These are phyloP conservation scores for Agrochola circellaris DNA, from an alignment of 2,888 invertebrate species.

Conservation along the genomic window DNA sequence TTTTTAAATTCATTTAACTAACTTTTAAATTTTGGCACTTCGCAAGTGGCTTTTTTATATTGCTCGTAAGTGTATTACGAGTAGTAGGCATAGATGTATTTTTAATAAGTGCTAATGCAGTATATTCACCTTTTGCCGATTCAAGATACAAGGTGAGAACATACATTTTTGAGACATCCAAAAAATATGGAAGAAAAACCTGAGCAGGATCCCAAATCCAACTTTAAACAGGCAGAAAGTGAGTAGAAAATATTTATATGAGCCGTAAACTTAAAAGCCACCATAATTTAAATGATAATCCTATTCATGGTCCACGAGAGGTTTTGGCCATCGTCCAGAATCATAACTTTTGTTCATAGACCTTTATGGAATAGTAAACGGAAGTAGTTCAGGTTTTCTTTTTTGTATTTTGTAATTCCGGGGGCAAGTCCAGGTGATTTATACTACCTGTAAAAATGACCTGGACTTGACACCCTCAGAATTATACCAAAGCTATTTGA, in stretches of 20 bases:
- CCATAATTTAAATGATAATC: slow-evolving; percentile 19
- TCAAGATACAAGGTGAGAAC: neutral
- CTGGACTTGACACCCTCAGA: neutral
- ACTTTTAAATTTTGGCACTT: too few species aligned
- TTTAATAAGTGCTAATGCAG: neutral
- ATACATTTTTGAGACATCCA: too few species aligned
- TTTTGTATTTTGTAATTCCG: too few species aligned
- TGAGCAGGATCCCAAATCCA: neutral
- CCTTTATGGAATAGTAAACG: slow-evolving; percentile 20
- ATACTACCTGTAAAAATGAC: slow-evolving; percentile 1
- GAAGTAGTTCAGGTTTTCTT: neutral
- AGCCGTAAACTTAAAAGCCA: slow-evolving; percentile 9
- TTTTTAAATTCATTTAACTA: too few species aligned
- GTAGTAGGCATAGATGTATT: neutral
- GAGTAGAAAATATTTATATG: slow-evolving; percentile 7
- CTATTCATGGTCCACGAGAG: slow-evolving; percentile 20
- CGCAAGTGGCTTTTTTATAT: too few species aligned
- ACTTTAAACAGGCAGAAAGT: neutral
- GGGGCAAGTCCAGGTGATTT: too few species aligned
- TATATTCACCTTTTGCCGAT: neutral
- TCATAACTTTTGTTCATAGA: slow-evolving; percentile 5
- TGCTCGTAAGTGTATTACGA: too few species aligned
- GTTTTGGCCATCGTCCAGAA: slow-evolving; percentile 34
- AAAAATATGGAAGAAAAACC: neutral
- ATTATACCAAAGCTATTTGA: neutral